Evolutionary conservation across 2,888 invertebrate genomes (phyloP).

Genomic region (Mythimna pallens): DNA sequence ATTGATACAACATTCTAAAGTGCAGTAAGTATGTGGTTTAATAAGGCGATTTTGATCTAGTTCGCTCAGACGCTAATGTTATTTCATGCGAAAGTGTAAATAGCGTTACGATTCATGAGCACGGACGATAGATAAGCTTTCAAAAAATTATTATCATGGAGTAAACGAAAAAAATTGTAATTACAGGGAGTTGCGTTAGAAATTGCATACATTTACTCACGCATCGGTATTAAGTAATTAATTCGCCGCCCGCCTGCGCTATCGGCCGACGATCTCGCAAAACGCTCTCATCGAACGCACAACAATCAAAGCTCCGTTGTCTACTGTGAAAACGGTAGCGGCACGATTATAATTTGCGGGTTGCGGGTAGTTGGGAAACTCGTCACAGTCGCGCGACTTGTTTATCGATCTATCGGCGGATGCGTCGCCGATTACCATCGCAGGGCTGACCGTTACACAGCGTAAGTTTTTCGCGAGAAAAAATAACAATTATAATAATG

Average conservation of each 20-base stretch:
- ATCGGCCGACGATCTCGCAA: slow-evolving; percentile 86
- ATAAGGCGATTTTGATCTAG: slow-evolving; percentile 70
- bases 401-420: slow-evolving; percentile 89
- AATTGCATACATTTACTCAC: slow-evolving; percentile 85
- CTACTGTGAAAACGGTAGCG: slow-evolving; percentile 82
- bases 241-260: slow-evolving; percentile 77
- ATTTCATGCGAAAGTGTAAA: slow-evolving; percentile 80
- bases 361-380: slow-evolving; percentile 83
- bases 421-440: slow-evolving; percentile 85
- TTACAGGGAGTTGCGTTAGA: slow-evolving; percentile 84
- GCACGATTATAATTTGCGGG: slow-evolving; percentile 82
- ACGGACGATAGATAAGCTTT: slow-evolving; percentile 87
- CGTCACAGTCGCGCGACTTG: slow-evolving; percentile 85
- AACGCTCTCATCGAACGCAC: slow-evolving; percentile 80
- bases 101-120: slow-evolving; percentile 84
- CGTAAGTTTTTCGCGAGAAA: slow-evolving; percentile 86
- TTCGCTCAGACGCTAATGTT: slow-evolving; percentile 68
- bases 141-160: slow-evolving; percentile 84
- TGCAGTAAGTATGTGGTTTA: slow-evolving; percentile 56
- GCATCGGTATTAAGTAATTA: slow-evolving; percentile 89
- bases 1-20: slow-evolving; percentile 69
- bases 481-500: slow-evolving; percentile 87
- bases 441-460: slow-evolving; percentile 82
- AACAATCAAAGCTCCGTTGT: slow-evolving; percentile 80
- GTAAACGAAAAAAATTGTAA: slow-evolving; percentile 84